Evolutionary conservation across 2,113 vertebrate species (phyloP).

Genomic region (Sula dactylatra): DNA sequence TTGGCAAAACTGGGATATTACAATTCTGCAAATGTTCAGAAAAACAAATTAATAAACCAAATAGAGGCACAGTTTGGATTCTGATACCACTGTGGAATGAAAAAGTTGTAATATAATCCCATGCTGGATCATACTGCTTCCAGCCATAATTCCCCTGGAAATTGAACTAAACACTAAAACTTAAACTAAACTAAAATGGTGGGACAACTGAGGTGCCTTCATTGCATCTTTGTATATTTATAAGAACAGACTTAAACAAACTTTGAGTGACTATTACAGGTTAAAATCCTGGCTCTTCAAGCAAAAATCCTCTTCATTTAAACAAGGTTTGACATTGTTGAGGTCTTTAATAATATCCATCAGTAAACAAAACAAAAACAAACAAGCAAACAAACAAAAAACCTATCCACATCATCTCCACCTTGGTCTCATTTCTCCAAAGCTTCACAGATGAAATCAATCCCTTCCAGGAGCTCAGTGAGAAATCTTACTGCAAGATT

Average conservation of each 20-base stretch:
- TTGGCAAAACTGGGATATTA: constrained; percentile 39
- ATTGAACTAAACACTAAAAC: neutral
- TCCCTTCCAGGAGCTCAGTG: neutral
- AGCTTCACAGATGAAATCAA: neutral
- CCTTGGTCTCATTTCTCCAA: neutral
- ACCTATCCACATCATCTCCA: neutral
- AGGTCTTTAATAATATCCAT: neutral
- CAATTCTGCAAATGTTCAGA: constrained; percentile 45
- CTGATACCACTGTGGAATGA: constrained; percentile 8
- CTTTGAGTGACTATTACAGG: neutral
- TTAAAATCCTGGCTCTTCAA: neutral
- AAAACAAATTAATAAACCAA: constrained; percentile 62
- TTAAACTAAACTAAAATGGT: constrained; percentile 11
- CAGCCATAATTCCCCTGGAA: constrained; percentile 32
- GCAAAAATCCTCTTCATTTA: neutral
- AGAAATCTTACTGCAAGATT: neutral
- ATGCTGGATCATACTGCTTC: neutral
- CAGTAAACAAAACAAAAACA: neutral
- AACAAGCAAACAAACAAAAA: neutral
- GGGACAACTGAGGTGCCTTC: neutral
- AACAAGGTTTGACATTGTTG: neutral
- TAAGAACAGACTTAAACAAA: neutral
- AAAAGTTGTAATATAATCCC: constrained; percentile 37
- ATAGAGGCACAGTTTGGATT: constrained; percentile 29
- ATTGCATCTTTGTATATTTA: neutral